Percentiles rank a stretch among this genome's conserved stretches.
Conservation (phyloP, 2,797 vertebrate genomes). For the Dromococcyx pavoninus region DNA sequence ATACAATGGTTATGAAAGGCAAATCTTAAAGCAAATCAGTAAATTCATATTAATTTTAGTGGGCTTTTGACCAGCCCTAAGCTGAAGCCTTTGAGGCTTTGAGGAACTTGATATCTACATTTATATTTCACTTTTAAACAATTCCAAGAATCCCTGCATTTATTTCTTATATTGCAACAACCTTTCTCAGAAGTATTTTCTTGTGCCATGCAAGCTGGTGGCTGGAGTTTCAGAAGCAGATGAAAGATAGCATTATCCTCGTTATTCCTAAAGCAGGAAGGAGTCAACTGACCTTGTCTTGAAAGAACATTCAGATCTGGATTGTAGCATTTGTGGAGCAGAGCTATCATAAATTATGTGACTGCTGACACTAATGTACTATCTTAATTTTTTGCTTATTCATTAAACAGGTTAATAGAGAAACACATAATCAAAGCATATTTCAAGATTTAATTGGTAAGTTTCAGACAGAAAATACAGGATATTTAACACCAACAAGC, state of each 20-base stretch:
- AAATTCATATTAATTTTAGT: neutral
- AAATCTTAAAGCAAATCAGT: neutral
- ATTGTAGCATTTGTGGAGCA: neutral
- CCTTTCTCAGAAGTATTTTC: neutral
- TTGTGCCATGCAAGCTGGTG: neutral
- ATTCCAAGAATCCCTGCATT: neutral
- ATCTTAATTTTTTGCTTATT: neutral
- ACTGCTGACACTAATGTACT: neutral
- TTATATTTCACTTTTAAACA: constrained; percentile 5
- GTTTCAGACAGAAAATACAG: neutral
- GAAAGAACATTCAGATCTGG: neutral
- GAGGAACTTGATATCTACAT: neutral
- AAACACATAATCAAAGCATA: neutral
- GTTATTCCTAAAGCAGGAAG: neutral
- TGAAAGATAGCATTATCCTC: neutral
- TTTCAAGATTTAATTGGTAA: neutral
- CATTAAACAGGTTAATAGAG: neutral
- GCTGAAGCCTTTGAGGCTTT: neutral
- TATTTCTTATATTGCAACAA: neutral
- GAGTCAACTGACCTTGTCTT: neutral
- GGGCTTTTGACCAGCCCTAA: neutral
- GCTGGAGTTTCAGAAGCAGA: neutral
- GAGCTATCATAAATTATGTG: neutral
- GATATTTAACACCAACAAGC: neutral
- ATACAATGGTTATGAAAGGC: neutral